Conservation (phyloP, 2,113 vertebrate genomes). For the Manacus vitellinus region DNA sequence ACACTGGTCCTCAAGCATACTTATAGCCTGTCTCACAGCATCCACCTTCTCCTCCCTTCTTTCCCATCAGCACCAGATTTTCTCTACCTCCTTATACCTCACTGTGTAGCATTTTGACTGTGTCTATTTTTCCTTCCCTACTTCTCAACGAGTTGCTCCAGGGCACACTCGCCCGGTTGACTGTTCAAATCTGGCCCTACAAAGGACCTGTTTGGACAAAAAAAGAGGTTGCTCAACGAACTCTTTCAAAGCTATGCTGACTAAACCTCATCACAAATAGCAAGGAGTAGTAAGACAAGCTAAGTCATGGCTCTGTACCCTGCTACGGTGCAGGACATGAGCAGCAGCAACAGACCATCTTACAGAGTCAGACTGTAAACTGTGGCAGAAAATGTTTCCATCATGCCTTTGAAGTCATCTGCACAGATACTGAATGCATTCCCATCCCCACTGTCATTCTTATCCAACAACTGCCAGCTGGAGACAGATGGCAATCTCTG, state of each 20-base stretch:
- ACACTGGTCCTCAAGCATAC: background rate
- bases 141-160: background rate
- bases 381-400: background rate
- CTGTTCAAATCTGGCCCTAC: background rate
- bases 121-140: background rate
- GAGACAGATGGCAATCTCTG: background rate
- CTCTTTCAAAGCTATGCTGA: background rate
- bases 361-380: background rate
- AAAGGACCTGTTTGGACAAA: background rate
- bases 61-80: background rate
- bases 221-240: background rate
- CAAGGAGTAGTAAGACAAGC: background rate
- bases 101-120: background rate
- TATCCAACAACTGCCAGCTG: background rate
- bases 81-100: background rate
- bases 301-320: background rate
- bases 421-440: background rate
- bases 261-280: background rate
- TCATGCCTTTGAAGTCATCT: background rate
- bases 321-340: background rate
- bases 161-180: rapidly evolving
- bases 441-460: background rate
- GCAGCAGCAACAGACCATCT: background rate
- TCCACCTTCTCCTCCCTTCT: background rate
- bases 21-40: background rate